These are phyloP conservation scores for Solenopsis fugax DNA, from an alignment of 1,140 invertebrate genomes.

Conservation along the genomic window DNA sequence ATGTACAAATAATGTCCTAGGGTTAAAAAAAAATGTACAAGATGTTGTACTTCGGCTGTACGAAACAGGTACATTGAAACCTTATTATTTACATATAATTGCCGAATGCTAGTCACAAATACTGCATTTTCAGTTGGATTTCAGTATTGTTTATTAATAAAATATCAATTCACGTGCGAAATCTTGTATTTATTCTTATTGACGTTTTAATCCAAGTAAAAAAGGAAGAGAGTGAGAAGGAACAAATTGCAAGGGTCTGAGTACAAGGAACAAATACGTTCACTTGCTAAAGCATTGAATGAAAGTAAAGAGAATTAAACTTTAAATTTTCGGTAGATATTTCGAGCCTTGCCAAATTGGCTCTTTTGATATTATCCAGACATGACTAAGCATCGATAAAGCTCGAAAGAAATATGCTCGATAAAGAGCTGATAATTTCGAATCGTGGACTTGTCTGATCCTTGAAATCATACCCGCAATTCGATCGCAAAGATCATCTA, in stretches of 20 bases:
- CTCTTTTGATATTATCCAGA: not conserved
- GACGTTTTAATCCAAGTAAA: slow-evolving; percentile 59
- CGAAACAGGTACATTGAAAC: slow-evolving; percentile 62
- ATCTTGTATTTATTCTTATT: slow-evolving; percentile 71
- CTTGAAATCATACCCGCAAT: slow-evolving; percentile 30
- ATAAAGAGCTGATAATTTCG: not conserved
- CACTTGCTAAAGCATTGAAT: not conserved
- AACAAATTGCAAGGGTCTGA: slow-evolving; percentile 24
- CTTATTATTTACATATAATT: slow-evolving; percentile 71
- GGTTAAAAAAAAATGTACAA: slow-evolving; percentile 11
- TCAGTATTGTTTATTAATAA: slow-evolving; percentile 78
- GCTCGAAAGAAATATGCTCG: not conserved
- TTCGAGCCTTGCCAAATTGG: slow-evolving; percentile 4
- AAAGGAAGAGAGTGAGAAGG: not conserved
- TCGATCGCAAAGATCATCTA: slow-evolving; percentile 23
- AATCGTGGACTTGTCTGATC: slow-evolving; percentile 23
- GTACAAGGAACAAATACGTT: slow-evolving; percentile 9
- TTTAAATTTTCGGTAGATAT: not conserved
- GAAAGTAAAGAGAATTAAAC: not conserved
- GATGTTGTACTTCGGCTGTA: slow-evolving; percentile 71
- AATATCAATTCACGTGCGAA: slow-evolving; percentile 72
- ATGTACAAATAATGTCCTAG: not conserved
- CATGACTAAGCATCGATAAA: not conserved
- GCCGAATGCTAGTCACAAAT: slow-evolving; percentile 75
- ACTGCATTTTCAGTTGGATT: slow-evolving; percentile 73